These are phyloP conservation scores for Arrhopalites spinosus DNA, from an alignment of 2,888 invertebrate genomes.

Conservation along the genomic window DNA sequence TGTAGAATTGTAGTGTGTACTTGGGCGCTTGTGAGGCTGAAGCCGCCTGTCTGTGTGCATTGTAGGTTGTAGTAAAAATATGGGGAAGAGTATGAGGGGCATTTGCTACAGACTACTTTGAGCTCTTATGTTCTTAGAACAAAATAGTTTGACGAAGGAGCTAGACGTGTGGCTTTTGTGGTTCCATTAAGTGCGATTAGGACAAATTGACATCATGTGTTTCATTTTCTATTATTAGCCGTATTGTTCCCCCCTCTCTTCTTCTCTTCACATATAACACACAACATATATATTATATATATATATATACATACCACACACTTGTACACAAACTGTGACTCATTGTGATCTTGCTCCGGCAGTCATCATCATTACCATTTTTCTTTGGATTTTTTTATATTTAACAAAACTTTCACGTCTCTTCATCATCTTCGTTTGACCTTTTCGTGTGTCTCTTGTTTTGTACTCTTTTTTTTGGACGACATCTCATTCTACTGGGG, in stretches of 20 bases:
- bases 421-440: not conserved
- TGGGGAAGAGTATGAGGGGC: conserved; percentile 28
- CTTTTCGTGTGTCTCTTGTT: not conserved
- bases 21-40: not conserved
- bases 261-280: not conserved
- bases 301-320: not conserved
- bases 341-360: not conserved
- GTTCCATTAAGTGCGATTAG: conserved; percentile 56
- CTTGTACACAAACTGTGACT: not conserved
- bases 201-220: conserved; percentile 56
- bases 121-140: conserved; percentile 23
- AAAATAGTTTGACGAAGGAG: conserved; percentile 40
- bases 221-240: conserved; percentile 37
- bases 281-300: not conserved
- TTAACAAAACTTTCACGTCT: too few relatives aligned
- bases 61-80: conserved; percentile 7
- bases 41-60: not conserved
- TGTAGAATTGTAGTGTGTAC: not conserved
- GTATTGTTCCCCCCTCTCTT: conserved; percentile 29
- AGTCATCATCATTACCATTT: conserved; percentile 19
- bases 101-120: not conserved
- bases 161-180: conserved; percentile 45
- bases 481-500: too few relatives aligned
- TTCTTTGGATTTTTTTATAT: not conserved
- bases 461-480: not conserved